A percentile compares a stretch with the other conserved stretches of the same genome.
Evolutionary conservation across 2,888 invertebrate species (phyloP).

Genomic region (Zonitis immaculata): DNA sequence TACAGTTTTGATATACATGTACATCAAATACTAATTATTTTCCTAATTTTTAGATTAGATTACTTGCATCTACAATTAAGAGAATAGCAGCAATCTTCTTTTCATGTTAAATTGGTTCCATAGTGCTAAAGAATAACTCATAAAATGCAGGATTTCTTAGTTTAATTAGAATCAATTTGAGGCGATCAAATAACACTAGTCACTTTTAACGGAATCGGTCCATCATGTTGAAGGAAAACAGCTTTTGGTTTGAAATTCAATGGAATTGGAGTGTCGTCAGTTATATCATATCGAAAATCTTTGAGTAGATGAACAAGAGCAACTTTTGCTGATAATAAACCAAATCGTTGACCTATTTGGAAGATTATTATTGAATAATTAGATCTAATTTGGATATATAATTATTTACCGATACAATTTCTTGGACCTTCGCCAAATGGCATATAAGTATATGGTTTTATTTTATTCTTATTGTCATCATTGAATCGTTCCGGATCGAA

Average conservation of each 20-base stretch:
- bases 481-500: slow-evolving; percentile 49
- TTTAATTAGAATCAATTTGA: no score
- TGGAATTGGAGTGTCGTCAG: slow-evolving; percentile 34
- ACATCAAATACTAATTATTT: no score
- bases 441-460: slow-evolving; percentile 24
- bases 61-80: no score
- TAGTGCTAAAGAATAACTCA: no score
- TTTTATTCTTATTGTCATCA: slow-evolving; percentile 36
- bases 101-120: no score
- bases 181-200: slow-evolving; percentile 14
- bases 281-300: slow-evolving; percentile 35
- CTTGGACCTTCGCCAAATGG: slow-evolving; percentile 45
- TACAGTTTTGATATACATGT: no score
- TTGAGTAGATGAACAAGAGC: slow-evolving; percentile 36
- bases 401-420: slow-evolving; percentile 45
- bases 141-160: no score
- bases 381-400: no score
- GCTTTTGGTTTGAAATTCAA: slow-evolving; percentile 36
- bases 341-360: slow-evolving; percentile 44
- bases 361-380: no score
- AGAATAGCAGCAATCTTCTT: no score
- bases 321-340: slow-evolving; percentile 39
- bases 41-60: no score
- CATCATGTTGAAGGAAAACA: slow-evolving; percentile 36
- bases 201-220: slow-evolving; percentile 36